Evolutionary conservation across 2,888 invertebrate species (phyloP).

Genomic region (Meiosimyza decipiens): DNA sequence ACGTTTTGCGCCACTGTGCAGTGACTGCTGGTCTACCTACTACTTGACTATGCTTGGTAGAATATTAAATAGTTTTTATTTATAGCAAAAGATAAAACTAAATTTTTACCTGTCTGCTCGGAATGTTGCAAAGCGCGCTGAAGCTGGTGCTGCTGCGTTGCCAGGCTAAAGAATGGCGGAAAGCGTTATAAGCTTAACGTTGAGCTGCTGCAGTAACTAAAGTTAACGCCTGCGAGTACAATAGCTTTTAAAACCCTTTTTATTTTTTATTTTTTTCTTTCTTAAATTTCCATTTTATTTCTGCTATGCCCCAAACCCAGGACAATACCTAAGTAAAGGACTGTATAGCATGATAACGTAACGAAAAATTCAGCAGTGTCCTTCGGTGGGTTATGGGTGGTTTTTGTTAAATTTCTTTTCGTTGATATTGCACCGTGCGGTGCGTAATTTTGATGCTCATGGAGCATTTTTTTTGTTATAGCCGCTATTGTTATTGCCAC

Average conservation of each 20-base stretch:
- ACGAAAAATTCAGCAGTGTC: conserved; percentile 16
- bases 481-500: too few relatives aligned
- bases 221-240: conserved; percentile 21
- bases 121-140: not conserved
- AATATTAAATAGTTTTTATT: conserved; percentile 64
- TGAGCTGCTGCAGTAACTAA: conserved; percentile 3
- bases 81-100: conserved; percentile 51
- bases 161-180: not conserved
- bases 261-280: not conserved
- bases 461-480: too few relatives aligned
- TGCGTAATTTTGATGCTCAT: conserved; percentile 5
- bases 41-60: conserved; percentile 42
- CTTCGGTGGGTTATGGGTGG: not conserved
- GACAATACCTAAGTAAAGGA: not conserved
- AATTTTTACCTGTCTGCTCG: conserved; percentile 30
- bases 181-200: conserved; percentile 12
- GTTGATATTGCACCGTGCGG: not conserved
- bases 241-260: conserved; percentile 12
- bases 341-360: not conserved
- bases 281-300: not conserved
- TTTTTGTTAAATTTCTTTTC: not conserved
- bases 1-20: not conserved
- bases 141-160: not conserved
- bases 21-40: not conserved
- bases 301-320: not conserved